Base-by-base conservation (phyloP, 2,113 vertebrate genomes). In the Psittacara wagleri region DNA sequence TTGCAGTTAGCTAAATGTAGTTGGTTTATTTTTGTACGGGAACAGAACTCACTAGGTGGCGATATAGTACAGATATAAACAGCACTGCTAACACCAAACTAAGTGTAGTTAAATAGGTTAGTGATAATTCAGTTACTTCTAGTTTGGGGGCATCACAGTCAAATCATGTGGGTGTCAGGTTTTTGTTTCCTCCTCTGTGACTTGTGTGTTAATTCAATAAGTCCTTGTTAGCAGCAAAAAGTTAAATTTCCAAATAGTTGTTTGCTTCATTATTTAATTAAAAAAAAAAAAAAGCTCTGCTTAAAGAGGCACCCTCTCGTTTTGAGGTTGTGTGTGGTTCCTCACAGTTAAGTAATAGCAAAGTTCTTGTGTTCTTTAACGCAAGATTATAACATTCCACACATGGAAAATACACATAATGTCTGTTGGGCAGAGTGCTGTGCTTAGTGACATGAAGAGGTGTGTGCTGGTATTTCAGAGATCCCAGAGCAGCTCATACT, bases 21-120 rank as follows among this genome's bases (percentile, higher is more conserved):
- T 69, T 86, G 20, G 22, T 54, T 27, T 8, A 5, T 39, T 80
- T 91, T 83, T 48, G 20, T 59, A 8, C 8, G 9, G 43, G 35
- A 89, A 5, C 35, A 51, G 57, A 19, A 23, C 61, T 94, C 97
- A 48, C 95, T 95, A 97, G 97, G 59, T 97, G 97, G 97, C 96
- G 84, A 48, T 95, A 39, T 57, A 86, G 83, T 18, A 81, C n/a
- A 64, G 46, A 22, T 9, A 18, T 41, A 67, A 87, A 70, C 33
- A 27, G 18, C 25, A 2, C 63, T 74, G 49, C 62, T 86, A 46
- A 61, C 86, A 43, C 33, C 57, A 41, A 49, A 46, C 33, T 41
- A 49, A 10, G 39, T 46, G 49, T 52, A 3, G 8, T 39, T 77
- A 49, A 93, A 79, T 41, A 52, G 5, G 3, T 68, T 78, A 37